phyloP scores from a whole-genome alignment of 1,140 invertebrate species.

The Drosophila quadrilineata region DNA sequence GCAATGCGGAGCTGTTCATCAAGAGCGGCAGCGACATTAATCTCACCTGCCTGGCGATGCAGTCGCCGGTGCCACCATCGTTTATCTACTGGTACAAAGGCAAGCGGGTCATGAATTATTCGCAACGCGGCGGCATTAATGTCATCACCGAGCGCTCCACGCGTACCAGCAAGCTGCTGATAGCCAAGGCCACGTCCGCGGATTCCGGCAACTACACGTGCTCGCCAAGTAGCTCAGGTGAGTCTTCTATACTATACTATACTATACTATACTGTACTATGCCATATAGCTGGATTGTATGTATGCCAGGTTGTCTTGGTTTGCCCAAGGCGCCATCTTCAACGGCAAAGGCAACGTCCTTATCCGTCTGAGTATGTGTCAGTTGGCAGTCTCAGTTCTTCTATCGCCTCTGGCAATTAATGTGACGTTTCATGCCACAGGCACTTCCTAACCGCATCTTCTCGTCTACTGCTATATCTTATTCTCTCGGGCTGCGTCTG shows the following conservation, averaged over 20 bases:
- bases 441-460: conserved; percentile 1
- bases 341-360: conserved; percentile 26
- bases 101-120: conserved; percentile 93
- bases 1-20: conserved; percentile 92
- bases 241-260: too few relatives aligned
- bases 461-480: neutral
- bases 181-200: conserved; percentile 88
- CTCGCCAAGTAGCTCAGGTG: conserved; percentile 86
- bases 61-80: conserved; percentile 92
- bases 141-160: conserved; percentile 93
- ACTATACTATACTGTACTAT: too few relatives aligned
- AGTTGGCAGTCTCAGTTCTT: conserved; percentile 37
- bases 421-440: conserved; percentile 43
- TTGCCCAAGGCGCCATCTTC: conserved; percentile 9
- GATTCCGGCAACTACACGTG: conserved; percentile 95
- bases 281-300: neutral
- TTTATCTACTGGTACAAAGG: conserved; percentile 97
- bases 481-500: neutral
- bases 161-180: conserved; percentile 90
- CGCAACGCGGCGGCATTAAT: conserved; percentile 91
- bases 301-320: neutral
- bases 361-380: conserved; percentile 40
- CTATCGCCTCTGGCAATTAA: conserved; percentile 49
- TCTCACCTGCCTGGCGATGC: conserved; percentile 92
- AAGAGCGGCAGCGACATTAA: conserved; percentile 95